Conservation (phyloP, 2,113 vertebrate species). For the Tilapia sparmanii region DNA sequence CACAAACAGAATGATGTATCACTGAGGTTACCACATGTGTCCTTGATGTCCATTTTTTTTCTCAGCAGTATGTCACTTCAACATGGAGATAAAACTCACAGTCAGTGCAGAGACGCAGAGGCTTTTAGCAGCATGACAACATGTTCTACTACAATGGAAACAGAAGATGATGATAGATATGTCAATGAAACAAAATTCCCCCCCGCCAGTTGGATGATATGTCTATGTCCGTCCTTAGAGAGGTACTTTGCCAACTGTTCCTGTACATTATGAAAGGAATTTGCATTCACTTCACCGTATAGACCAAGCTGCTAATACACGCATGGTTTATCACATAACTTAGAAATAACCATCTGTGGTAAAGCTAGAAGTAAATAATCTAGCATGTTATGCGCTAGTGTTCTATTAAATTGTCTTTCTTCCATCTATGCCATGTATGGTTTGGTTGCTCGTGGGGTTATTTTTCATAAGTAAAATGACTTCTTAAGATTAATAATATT, state of each 20-base stretch:
- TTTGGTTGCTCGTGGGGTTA: not conserved
- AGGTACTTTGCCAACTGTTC: not conserved
- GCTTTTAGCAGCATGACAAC: not conserved
- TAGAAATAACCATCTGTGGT: not conserved
- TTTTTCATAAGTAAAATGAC: not conserved
- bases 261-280: not conserved
- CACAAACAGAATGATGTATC: not conserved
- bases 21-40: not conserved
- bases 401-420: not conserved
- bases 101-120: not conserved
- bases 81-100: not conserved
- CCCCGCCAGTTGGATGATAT: not conserved
- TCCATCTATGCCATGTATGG: not conserved
- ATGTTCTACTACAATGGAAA: not conserved
- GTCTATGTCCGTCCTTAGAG: not conserved
- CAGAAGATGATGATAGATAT: not conserved
- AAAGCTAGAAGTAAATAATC: not conserved
- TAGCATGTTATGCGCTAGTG: not conserved
- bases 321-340: not conserved
- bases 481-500: not conserved
- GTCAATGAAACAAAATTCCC: not conserved
- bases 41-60: not conserved
- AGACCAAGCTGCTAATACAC: not conserved
- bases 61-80: not conserved
- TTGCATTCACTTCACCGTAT: not conserved